Base-by-base conservation (phyloP, 1,140 invertebrate species). In the Plectrocnemia conspersa region DNA sequence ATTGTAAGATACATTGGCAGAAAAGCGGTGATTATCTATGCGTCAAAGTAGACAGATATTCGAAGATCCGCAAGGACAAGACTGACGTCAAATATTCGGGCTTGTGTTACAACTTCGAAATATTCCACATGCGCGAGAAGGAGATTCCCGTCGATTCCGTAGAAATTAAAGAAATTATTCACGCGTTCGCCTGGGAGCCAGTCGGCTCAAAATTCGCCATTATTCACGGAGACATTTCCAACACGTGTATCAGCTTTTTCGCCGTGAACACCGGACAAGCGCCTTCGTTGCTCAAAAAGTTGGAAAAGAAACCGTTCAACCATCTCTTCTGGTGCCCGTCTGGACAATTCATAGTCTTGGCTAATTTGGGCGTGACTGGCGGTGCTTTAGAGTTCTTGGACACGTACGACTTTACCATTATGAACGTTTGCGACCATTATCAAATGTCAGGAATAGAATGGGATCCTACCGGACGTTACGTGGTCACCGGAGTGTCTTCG, bases 1-100 rank as follows among this genome's bases (percentile, higher is more conserved):
- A 98, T 64, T 98, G 95, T 74, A 96, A 96, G 66, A 93, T 99
- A 67, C 93, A 95, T 69, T 99, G 97, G 97, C 97, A 99, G 74
- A 98, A 97, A 70, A 91, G 85, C 50, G 97, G 97, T 5, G 93
- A 98, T 67, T 97, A 95, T 70, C 77, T 98, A 11, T 98, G 96
- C 68, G 95, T 98, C 0, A 98, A 98, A 79, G 96, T 98, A 0
- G 95, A 98, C 72, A 83, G 97, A 52, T 99, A 97, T 70, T 86
- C 88, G 2, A 98, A 98, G 76, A 79, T 86, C n/a, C 85, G 86
- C 75, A 94, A 86, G 78, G 96, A 86, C 72, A 94, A 84, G 76
- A 80, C 81, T 59, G 86, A 93, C 52, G 82, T 83, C 46, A 98
- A 98, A 75, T 98, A 98, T 68, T 89, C 89, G 57, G 94, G 96